A percentile compares a stretch with the other conserved stretches of the same genome.
phyloP scores from a whole-genome alignment of 2,113 vertebrate species.

The Aythya baeri region DNA sequence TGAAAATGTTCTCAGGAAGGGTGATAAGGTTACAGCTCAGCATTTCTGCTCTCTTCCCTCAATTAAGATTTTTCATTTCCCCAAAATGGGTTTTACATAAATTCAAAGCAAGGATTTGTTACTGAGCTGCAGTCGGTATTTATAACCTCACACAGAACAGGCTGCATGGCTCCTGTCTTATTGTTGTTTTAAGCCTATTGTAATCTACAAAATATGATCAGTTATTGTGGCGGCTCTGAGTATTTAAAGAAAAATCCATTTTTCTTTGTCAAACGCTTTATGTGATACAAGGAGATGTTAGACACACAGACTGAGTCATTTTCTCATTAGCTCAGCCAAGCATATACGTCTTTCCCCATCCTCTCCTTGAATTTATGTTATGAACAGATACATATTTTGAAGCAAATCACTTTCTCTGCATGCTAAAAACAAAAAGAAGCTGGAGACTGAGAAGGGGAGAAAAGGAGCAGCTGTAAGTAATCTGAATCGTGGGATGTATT shows the following conservation, averaged over 20 bases:
- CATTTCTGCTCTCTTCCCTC: background rate
- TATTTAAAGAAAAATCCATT: slow-evolving; percentile 62
- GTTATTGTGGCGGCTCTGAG: background rate
- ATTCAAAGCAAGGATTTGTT: slow-evolving; percentile 11
- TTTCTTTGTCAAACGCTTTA: slow-evolving; percentile 72
- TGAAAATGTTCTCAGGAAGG: background rate
- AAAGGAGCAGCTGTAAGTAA: background rate
- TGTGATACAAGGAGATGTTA: slow-evolving; percentile 5
- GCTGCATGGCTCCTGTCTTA: background rate
- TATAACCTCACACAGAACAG: background rate
- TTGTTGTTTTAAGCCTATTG: background rate
- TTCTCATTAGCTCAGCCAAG: slow-evolving; percentile 63
- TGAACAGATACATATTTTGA: slow-evolving; percentile 63
- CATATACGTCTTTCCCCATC: background rate
- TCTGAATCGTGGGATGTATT: background rate
- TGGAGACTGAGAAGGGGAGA: background rate
- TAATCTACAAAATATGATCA: slow-evolving; percentile 37
- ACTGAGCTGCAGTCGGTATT: background rate
- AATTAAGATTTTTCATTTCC: slow-evolving; percentile 23
- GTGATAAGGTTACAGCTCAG: background rate
- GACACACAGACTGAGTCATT: slow-evolving; percentile 14
- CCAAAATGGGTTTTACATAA: background rate
- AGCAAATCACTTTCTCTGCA: slow-evolving; percentile 35
- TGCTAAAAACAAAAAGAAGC: slow-evolving; percentile 18
- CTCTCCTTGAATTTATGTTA: slow-evolving; percentile 45